These are phyloP conservation scores for Mechanitis messenoides DNA, from an alignment of 2,888 invertebrate genomes.

Conservation along the genomic window DNA sequence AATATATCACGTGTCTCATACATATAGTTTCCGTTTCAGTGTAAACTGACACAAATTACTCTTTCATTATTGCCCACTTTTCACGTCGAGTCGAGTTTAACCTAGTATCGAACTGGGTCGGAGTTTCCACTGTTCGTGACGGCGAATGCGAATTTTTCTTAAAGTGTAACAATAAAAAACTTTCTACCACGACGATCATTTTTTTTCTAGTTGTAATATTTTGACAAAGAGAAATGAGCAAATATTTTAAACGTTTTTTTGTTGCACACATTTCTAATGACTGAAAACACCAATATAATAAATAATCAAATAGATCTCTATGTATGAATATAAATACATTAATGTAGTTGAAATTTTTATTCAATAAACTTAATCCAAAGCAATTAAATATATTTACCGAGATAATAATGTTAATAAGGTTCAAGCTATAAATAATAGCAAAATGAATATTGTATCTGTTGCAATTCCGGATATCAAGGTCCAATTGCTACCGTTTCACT, in stretches of 20 bases:
- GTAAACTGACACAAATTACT: constrained; percentile 23
- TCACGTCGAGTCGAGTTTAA: constrained; percentile 25
- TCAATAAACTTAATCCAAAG: too few species aligned
- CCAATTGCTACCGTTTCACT: constrained; percentile 70
- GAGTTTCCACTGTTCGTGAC: constrained; percentile 25
- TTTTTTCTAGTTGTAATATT: background rate
- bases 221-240: background rate
- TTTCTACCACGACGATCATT: background rate
- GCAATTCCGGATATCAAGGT: constrained; percentile 67
- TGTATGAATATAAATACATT: too few species aligned
- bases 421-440: constrained; percentile 10
- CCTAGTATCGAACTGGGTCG: constrained; percentile 28
- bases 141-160: constrained; percentile 20
- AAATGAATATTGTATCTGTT: constrained; percentile 25
- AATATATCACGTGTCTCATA: constrained; percentile 5
- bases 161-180: constrained; percentile 4
- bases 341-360: too few species aligned
- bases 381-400: too few species aligned
- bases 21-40: constrained; percentile 10
- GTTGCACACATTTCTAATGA: too few species aligned
- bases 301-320: too few species aligned
- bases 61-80: constrained; percentile 24
- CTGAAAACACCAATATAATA: too few species aligned
- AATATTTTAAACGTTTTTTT: too few species aligned
- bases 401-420: background rate